phyloP scores from a whole-genome alignment of 2,113 vertebrate species.

The Cygnus atratus region DNA sequence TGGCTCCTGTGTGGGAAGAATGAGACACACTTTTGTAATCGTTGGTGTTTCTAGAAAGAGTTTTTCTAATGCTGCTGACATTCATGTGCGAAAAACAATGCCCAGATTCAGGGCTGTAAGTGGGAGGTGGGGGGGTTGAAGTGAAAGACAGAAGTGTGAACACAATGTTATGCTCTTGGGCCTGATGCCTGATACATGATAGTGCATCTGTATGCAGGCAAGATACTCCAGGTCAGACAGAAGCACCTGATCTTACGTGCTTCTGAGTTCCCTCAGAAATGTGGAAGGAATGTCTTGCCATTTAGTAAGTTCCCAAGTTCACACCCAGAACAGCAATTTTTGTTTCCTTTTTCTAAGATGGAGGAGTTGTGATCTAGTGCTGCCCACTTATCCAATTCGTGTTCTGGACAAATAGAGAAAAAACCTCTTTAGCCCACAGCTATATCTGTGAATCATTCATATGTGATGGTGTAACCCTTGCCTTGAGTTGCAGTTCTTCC shows the following conservation, averaged over 20 bases:
- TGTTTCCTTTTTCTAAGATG: not conserved
- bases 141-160: slow-evolving; percentile 10
- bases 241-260: not conserved
- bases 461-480: not conserved
- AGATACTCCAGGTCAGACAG: not conserved
- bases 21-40: not conserved
- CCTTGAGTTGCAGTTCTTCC: not conserved
- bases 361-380: not conserved
- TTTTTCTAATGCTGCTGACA: slow-evolving; percentile 42
- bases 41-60: slow-evolving; percentile 28
- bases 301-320: not conserved
- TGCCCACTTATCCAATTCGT: not conserved
- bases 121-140: not conserved
- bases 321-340: not conserved
- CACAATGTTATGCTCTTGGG: not conserved
- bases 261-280: not conserved
- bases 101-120: not conserved
- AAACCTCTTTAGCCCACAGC: not conserved
- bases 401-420: not conserved
- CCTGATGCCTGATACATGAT: not conserved
- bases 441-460: not conserved
- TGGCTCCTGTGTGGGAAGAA: slow-evolving; percentile 20
- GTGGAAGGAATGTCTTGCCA: not conserved
- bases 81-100: slow-evolving; percentile 52
- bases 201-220: not conserved